Evolutionary conservation across 2,888 invertebrate species (phyloP).

Genomic region (Sphaerophoria rueppellii): DNA sequence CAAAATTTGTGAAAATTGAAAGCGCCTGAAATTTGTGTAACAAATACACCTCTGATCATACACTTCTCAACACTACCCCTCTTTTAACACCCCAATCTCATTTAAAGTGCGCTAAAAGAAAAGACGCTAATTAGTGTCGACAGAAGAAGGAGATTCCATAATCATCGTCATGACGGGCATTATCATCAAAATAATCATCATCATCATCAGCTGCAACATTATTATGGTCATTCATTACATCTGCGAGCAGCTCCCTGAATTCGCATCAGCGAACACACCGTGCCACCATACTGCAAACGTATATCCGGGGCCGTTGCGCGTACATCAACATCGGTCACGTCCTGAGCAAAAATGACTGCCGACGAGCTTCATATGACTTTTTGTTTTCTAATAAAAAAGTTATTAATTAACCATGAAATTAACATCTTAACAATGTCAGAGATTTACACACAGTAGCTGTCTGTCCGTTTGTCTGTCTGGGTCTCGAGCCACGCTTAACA

Average conservation of each 20-base stretch:
- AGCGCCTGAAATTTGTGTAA: not conserved
- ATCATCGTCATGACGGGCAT: constrained; percentile 30
- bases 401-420: constrained; percentile 74
- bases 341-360: constrained; percentile 5
- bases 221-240: constrained; percentile 65
- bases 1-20: not conserved
- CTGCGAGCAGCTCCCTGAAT: constrained; percentile 50
- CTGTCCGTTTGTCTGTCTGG: constrained; percentile 9
- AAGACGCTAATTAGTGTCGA: constrained; percentile 73
- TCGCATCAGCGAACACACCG: not conserved
- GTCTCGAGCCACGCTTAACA: constrained; percentile 16
- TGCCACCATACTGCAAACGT: not conserved
- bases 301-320: not conserved
- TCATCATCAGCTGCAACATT: constrained; percentile 57
- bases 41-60: not conserved
- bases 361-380: constrained; percentile 15
- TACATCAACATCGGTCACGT: constrained; percentile 39
- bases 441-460: constrained; percentile 51
- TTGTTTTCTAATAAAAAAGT: constrained; percentile 66
- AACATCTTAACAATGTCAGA: constrained; percentile 72
- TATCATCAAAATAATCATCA: constrained; percentile 23
- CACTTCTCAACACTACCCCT: constrained; percentile 25
- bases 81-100: constrained; percentile 65
- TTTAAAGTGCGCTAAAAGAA: constrained; percentile 52
- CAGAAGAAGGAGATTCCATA: constrained; percentile 69